Percentiles rank a stretch among this genome's conserved stretches.
phyloP scores from a whole-genome alignment of 53 echinoderm and acorn worm genomes.

The Pentamera pediparva region DNA sequence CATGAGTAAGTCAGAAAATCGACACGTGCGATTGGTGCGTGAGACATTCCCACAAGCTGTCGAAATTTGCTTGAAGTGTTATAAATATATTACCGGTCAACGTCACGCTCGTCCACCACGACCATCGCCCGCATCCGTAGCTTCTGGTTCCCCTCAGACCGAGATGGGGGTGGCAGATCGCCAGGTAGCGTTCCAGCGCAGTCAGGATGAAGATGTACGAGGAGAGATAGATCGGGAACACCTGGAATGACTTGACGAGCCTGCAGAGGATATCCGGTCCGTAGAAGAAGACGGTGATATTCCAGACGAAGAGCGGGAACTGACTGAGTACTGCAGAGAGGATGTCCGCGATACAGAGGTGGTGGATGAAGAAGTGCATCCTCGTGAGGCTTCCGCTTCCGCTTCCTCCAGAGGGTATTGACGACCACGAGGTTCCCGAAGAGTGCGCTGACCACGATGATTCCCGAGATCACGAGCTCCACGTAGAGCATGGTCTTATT shows the following conservation, averaged over 20 bases:
- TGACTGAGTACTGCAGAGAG: constrained; percentile 62
- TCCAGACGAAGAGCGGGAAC: constrained; percentile 81
- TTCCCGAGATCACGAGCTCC: constrained; percentile 54
- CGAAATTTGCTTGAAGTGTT: too few relatives aligned
- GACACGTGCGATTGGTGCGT: too few relatives aligned
- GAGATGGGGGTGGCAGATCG: constrained; percentile 88
- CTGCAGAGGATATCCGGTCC: constrained; percentile 80
- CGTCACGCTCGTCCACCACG: too few relatives aligned
- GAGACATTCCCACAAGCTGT: too few relatives aligned
- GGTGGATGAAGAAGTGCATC: constrained; percentile 96
- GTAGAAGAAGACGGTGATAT: constrained; percentile 66
- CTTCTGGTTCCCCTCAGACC: constrained; percentile 74
- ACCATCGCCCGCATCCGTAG: constrained; percentile 84
- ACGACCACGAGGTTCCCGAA: constrained; percentile 84
- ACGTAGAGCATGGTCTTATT: too few relatives aligned
- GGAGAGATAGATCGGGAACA: constrained; percentile 81
- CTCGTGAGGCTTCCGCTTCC: constrained; percentile 78
- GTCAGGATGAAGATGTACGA: constrained; percentile 91
- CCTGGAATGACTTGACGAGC: constrained; percentile 68
- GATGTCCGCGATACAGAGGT: constrained; percentile 88
- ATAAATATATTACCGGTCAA: too few relatives aligned
- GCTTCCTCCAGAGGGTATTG: constrained; percentile 69
- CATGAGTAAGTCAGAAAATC: too few relatives aligned
- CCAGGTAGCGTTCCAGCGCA: constrained; percentile 87
- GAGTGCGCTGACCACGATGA: constrained; percentile 61